phyloP scores from a whole-genome alignment of 2,113 vertebrate species.

The Dunckerocampus dactyliophorus region DNA sequence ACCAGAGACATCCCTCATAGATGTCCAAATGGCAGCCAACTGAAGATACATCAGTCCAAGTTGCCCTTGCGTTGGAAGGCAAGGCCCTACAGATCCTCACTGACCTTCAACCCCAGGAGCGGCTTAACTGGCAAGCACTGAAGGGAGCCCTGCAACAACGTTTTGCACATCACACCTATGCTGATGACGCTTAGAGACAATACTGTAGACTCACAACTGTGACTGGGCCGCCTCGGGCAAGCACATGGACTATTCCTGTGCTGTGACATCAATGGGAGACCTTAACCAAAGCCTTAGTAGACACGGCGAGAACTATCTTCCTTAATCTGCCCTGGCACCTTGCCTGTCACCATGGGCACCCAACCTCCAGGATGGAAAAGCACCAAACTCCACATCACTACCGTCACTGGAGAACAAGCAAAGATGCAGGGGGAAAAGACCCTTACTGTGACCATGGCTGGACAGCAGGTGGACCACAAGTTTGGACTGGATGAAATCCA shows the following conservation, averaged over 20 bases:
- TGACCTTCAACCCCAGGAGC: neutral
- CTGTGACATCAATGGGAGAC: neutral
- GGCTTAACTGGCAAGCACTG: neutral
- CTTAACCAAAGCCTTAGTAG: neutral
- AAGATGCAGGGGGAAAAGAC: neutral
- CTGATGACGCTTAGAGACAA: no score
- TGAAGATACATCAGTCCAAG: neutral
- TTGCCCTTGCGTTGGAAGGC: neutral
- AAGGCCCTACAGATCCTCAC: neutral
- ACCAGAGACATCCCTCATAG: neutral
- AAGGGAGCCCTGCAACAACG: no score
- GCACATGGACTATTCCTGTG: neutral
- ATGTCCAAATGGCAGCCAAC: neutral
- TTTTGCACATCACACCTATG: no score
- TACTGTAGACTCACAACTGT: no score
- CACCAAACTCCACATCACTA: neutral
- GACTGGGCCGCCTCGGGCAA: no score
- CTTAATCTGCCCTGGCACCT: neutral
- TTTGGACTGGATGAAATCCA: neutral
- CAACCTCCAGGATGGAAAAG: neutral
- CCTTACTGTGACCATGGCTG: neutral
- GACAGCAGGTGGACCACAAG: neutral
- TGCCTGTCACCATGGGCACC: neutral
- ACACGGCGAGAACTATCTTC: neutral
- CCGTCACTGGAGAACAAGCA: neutral